These are phyloP conservation scores for Gopherus flavomarginatus DNA, from an alignment of 2,113 vertebrate genomes.

Conservation along the genomic window DNA sequence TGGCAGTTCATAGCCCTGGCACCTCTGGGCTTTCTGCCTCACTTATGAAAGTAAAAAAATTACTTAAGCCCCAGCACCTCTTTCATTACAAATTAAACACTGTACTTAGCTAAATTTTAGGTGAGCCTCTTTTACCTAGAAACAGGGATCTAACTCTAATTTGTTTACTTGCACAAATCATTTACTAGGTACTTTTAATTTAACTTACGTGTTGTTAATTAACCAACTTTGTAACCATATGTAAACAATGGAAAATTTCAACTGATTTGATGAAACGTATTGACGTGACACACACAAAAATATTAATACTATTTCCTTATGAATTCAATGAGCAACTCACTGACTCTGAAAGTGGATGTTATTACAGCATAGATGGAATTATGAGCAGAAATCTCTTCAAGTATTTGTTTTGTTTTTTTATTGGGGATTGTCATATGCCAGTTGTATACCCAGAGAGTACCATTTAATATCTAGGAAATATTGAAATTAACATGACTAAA, in stretches of 20 bases:
- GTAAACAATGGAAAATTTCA: constrained; percentile 55
- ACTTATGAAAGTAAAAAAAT: no score
- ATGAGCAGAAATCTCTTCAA: neutral
- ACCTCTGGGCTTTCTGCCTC: no score
- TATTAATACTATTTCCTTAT: neutral
- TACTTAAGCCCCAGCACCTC: no score
- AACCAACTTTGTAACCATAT: constrained; percentile 56
- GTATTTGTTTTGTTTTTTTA: neutral
- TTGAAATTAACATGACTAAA: neutral
- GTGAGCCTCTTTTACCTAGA: neutral
- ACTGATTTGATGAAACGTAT: constrained; percentile 6
- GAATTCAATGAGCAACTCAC: neutral
- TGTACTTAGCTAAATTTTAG: neutral
- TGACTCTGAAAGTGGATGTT: neutral
- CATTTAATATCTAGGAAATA: neutral
- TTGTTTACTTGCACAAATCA: constrained; percentile 53
- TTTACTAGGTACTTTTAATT: constrained; percentile 44
- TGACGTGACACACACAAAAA: neutral
- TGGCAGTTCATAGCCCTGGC: no score
- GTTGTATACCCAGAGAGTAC: neutral
- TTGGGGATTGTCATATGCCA: neutral
- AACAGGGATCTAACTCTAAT: constrained; percentile 4
- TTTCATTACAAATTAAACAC: no score
- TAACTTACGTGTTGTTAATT: constrained; percentile 55
- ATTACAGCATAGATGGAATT: neutral